Conservation (phyloP, 2,113 vertebrate genomes). For the Serilophus lunatus region DNA sequence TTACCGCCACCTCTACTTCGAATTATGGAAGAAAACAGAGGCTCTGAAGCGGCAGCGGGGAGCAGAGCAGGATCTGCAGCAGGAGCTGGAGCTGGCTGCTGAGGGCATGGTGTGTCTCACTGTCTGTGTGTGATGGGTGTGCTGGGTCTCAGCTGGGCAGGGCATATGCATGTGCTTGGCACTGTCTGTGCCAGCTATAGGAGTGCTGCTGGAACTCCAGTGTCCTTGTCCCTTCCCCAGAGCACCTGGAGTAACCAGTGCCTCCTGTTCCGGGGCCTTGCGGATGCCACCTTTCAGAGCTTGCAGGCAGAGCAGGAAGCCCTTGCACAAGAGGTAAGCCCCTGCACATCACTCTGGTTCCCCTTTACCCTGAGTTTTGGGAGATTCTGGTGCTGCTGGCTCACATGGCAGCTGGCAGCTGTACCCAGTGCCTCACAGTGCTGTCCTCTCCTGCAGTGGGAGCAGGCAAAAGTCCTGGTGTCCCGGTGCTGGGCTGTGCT, state of each 20-base stretch:
- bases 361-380: background rate
- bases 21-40: slow-evolving; percentile 57
- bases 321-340: slow-evolving; percentile 34
- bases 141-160: background rate
- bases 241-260: background rate
- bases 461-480: slow-evolving; percentile 58
- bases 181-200: background rate
- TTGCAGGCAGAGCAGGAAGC: slow-evolving; percentile 23
- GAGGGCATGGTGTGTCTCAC: slow-evolving; percentile 55
- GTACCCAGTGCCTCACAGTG: background rate
- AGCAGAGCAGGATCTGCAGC: slow-evolving; percentile 51
- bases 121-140: rapidly evolving
- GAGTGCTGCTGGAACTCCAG: rapidly evolving
- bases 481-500: slow-evolving; percentile 61
- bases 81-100: slow-evolving; percentile 52
- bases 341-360: rapidly evolving
- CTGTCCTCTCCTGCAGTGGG: background rate
- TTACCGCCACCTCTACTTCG: slow-evolving; percentile 66
- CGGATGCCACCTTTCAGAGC: background rate
- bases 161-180: rapidly evolving
- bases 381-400: rapidly evolving
- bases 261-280: background rate
- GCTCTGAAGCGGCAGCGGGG: slow-evolving; percentile 68
- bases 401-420: rapidly evolving
- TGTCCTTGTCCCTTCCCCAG: slow-evolving; percentile 6